Evolutionary conservation across 2,797 vertebrate genomes (phyloP).

Genomic region (Sphenodon punctatus): DNA sequence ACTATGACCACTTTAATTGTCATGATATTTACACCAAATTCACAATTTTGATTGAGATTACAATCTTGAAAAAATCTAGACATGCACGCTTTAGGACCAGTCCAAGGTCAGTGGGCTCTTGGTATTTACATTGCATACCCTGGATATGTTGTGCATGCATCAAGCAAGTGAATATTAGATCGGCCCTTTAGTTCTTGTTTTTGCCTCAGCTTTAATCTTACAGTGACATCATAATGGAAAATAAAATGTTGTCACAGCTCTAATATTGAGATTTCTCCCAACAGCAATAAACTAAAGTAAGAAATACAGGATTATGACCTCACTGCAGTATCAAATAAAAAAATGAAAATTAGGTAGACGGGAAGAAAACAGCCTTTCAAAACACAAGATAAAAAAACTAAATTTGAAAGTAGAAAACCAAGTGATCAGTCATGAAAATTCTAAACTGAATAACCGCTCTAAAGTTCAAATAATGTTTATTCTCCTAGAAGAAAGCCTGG

Average conservation of each 20-base stretch:
- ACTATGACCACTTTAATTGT: too few species aligned
- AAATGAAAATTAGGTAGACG: neutral
- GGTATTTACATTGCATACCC: too few species aligned
- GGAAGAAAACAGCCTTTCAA: slow-evolving; percentile 6
- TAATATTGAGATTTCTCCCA: neutral
- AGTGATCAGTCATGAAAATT: slow-evolving; percentile 53
- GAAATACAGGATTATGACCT: neutral
- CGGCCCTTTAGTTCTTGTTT: too few species aligned
- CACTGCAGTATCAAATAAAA: neutral
- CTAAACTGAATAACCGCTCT: slow-evolving; percentile 37
- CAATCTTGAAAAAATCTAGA: too few species aligned
- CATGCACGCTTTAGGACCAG: too few species aligned
- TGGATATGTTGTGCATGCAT: too few species aligned
- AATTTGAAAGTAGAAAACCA: slow-evolving; percentile 29
- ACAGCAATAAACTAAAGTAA: neutral
- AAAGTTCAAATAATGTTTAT: slow-evolving; percentile 36
- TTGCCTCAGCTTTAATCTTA: too few species aligned
- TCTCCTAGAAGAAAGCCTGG: slow-evolving; percentile 54
- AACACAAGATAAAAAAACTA: slow-evolving; percentile 20
- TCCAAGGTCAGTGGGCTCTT: too few species aligned
- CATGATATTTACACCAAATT: too few species aligned
- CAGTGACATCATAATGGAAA: neutral
- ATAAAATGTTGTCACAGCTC: neutral
- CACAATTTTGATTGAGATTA: too few species aligned
- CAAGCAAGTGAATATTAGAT: too few species aligned